Evolutionary conservation across 1,140 invertebrate species (phyloP), one percentile per base, ranked within the genome.

Genomic region (Nasonia longicornis): DNA sequence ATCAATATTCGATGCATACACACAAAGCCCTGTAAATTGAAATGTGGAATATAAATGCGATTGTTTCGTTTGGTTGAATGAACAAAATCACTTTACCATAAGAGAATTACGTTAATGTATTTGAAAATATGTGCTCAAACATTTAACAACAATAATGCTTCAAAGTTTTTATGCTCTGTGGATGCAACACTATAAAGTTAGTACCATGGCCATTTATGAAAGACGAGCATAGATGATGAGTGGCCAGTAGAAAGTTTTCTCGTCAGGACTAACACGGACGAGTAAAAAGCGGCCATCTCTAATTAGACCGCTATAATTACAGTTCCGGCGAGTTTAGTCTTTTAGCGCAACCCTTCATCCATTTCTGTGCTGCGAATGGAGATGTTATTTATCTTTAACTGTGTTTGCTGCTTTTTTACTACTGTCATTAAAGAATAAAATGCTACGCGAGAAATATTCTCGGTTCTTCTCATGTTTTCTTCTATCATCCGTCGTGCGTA

Each of bases 301-400:
- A 58, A 58, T 58, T 58, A 58, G 52, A 58, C 52, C 52, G 20
- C 52, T 58, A 58, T n/a, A 58, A 58, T 58, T 58, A 58, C 52
- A 58, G 14, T 58, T 20, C 52, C 7, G 48, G 48, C 6, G 52
- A n/a, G 16, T 58, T 58, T 58, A 58, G 16, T 58, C 45, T 58
- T n/a, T n/a, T 58, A 58, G 52, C 52, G 52, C 20, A 4, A 58
- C 16, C 52, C 52, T 58, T 58, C 20, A 3, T n/a, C 16, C 52
- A 16, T 58, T 58, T 20, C 20, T 20, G 3, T 6, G 52, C 7
- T 58, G 20, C 52, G 52, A 58, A 58, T 58, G 52, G 6, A 58
- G 52, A 58, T 58, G 52, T 58, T 20, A 58, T 58, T 58, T 58
- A 20, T 48, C 45, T n/a, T 58, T 58, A 58, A 58, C 52, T n/a